Evolutionary conservation across 2,888 invertebrate genomes (phyloP).

Genomic region (Hedychridium roseum): DNA sequence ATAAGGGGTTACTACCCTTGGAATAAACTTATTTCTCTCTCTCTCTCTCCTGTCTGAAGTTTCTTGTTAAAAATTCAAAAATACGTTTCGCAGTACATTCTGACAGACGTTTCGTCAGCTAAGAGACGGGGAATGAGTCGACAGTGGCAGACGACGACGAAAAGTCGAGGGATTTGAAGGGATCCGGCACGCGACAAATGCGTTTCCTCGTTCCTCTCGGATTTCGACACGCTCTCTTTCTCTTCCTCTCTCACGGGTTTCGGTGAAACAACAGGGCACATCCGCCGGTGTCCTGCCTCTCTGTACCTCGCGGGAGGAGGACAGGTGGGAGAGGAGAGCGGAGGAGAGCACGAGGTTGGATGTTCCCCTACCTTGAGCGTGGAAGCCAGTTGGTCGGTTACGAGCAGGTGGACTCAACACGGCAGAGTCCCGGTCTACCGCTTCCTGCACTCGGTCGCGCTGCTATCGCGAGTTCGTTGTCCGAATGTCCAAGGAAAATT

Average conservation of each 20-base stretch:
- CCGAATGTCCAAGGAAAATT: constrained; percentile 30
- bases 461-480: constrained; percentile 58
- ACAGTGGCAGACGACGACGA: too few relatives aligned
- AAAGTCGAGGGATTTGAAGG: too few relatives aligned
- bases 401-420: constrained; percentile 36
- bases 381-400: constrained; percentile 24
- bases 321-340: constrained; percentile 1
- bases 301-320: neutral
- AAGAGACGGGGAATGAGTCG: too few relatives aligned
- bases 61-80: too few relatives aligned
- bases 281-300: neutral
- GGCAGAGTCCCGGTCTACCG: constrained; percentile 42
- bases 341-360: constrained; percentile 18
- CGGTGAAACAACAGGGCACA: constrained; percentile 5
- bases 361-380: constrained; percentile 32
- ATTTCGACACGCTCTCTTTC: too few relatives aligned
- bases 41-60: too few relatives aligned
- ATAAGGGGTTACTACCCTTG: too few relatives aligned
- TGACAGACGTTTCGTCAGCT: too few relatives aligned
- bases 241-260: neutral
- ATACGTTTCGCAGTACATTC: too few relatives aligned
- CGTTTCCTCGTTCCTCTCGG: too few relatives aligned
- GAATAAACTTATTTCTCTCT: too few relatives aligned
- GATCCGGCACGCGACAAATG: too few relatives aligned
- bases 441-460: constrained; percentile 38